Conservation (phyloP, 2,888 invertebrate genomes). For the Cistogaster globosa region DNA sequence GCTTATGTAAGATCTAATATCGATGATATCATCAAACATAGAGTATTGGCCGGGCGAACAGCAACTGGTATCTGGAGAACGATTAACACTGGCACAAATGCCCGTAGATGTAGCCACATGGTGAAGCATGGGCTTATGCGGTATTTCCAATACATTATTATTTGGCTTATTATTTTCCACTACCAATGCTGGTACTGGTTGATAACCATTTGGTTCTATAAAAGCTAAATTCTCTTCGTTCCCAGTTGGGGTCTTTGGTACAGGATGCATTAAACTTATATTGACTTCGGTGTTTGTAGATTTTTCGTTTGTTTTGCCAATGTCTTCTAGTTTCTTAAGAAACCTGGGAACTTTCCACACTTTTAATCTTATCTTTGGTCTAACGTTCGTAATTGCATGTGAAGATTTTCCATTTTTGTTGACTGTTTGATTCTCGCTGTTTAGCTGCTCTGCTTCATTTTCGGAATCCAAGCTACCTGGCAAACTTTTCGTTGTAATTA, state of each 20-base stretch:
- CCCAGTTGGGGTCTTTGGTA: conserved; percentile 65
- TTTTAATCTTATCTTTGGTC: conserved; percentile 82
- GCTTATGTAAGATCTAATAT: conserved; percentile 89
- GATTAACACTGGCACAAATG: conserved; percentile 71
- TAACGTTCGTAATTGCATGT: conserved; percentile 70
- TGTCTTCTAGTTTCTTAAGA: conserved; percentile 85
- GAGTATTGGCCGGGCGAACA: conserved; percentile 84
- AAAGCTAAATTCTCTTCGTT: conserved; percentile 77
- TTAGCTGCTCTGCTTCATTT: conserved; percentile 86
- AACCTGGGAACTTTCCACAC: conserved; percentile 89
- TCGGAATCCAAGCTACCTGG: conserved; percentile 93
- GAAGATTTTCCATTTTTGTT: conserved; percentile 41
- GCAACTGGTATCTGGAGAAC: conserved; percentile 79
- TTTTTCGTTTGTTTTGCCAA: conserved; percentile 73
- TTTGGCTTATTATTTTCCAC: conserved; percentile 85
- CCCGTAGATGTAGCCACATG: conserved; percentile 77
- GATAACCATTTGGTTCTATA: conserved; percentile 84
- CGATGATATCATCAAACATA: conserved; percentile 87
- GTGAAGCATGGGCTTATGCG: conserved; percentile 81
- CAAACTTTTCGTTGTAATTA: conserved; percentile 88
- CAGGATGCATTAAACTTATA: conserved; percentile 70
- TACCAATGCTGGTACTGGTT: conserved; percentile 86
- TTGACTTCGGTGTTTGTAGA: conserved; percentile 71
- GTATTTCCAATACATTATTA: conserved; percentile 78
- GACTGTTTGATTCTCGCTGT: conserved; percentile 82